Evolutionary conservation across 2,888 invertebrate species (phyloP).

Genomic region (Eupithecia centaureata): DNA sequence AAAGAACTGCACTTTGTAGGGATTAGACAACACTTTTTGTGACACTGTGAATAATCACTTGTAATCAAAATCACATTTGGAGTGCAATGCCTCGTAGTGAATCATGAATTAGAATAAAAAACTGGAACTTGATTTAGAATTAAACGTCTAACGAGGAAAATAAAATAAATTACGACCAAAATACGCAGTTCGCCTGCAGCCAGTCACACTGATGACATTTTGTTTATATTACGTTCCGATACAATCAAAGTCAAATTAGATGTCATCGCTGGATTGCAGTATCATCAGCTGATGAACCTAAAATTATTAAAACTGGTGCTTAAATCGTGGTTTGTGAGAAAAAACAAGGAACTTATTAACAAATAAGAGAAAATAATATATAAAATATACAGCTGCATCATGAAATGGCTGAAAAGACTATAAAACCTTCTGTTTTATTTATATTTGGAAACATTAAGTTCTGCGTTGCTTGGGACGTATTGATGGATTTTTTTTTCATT

Average conservation of each 20-base stretch:
- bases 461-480: not conserved
- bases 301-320: not conserved
- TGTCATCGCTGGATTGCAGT: not conserved
- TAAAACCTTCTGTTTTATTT: not conserved
- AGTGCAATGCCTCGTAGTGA: not conserved
- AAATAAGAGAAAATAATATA: not conserved
- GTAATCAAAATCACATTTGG: not conserved
- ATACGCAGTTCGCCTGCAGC: constrained; percentile 68
- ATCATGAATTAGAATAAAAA: not conserved
- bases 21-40: constrained; percentile 43
- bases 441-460: not conserved
- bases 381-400: not conserved
- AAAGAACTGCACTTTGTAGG: constrained; percentile 24
- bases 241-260: no score
- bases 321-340: not conserved
- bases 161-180: constrained; percentile 58
- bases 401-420: not conserved
- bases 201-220: constrained; percentile 57
- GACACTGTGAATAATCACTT: not conserved
- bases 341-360: not conserved
- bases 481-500: not conserved
- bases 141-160: constrained; percentile 9
- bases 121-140: not conserved
- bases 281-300: not conserved
- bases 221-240: constrained; percentile 25